Conservation (phyloP, 1,140 invertebrate genomes). For the Aricia agestis region DNA sequence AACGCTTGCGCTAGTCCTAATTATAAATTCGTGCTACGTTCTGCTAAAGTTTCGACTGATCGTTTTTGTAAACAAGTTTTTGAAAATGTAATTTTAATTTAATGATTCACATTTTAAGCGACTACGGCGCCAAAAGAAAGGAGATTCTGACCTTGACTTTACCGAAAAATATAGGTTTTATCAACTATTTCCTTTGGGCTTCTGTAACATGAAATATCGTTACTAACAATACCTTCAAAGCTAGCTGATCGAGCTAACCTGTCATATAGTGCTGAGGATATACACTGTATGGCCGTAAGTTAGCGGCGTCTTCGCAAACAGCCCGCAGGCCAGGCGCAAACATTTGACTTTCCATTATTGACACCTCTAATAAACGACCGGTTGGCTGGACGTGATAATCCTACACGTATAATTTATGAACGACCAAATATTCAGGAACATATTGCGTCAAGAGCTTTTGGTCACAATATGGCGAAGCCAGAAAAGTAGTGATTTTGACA, state of each 20-base stretch:
- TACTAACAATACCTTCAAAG: neutral
- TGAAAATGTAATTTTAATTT: neutral
- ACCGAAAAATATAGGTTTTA: no score
- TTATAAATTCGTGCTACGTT: neutral
- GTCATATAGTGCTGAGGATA: slow-evolving; percentile 1
- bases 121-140: neutral
- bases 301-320: slow-evolving; percentile 12
- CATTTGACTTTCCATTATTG: slow-evolving; percentile 51
- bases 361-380: slow-evolving; percentile 35
- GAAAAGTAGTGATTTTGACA: no score
- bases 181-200: no score
- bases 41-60: neutral
- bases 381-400: slow-evolving; percentile 6
- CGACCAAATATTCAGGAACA: neutral
- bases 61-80: neutral
- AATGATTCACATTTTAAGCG: neutral
- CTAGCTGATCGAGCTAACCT: neutral
- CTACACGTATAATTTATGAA: neutral
- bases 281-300: slow-evolving; percentile 17
- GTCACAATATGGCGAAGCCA: no score
- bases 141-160: no score
- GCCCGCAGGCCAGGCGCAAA: slow-evolving; percentile 40
- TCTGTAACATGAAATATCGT: neutral
- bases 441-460: neutral
- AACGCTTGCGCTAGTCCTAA: neutral